These are phyloP conservation scores for Hypanus sabinus DNA, from an alignment of 2,113 vertebrate genomes.

Conservation along the genomic window DNA sequence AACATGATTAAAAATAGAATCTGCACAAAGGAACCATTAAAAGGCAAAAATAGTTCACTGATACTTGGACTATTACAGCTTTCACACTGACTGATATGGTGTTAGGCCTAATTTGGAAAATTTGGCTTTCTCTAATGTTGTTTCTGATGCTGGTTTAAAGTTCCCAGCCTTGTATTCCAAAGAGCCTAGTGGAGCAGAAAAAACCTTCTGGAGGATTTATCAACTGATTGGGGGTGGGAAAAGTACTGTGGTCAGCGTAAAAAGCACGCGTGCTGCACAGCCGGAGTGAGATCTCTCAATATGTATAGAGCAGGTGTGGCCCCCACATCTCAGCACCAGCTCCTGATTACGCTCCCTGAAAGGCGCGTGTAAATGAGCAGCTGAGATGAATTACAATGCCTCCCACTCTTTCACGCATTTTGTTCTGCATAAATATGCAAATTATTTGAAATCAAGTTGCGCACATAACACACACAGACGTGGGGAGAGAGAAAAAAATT, in stretches of 20 bases:
- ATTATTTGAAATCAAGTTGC: slow-evolving; percentile 56
- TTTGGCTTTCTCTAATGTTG: neutral
- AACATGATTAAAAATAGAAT: slow-evolving; percentile 26
- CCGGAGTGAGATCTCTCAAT: slow-evolving; percentile 54
- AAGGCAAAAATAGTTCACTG: slow-evolving; percentile 14
- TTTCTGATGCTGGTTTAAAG: neutral
- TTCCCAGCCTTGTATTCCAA: neutral
- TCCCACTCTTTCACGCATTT: slow-evolving; percentile 49
- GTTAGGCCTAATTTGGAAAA: neutral
- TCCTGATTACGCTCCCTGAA: slow-evolving; percentile 40
- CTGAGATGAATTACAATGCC: slow-evolving; percentile 52
- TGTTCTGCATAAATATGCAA: slow-evolving; percentile 68
- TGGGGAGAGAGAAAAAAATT: neutral
- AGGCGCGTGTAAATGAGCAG: slow-evolving; percentile 50
- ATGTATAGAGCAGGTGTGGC: slow-evolving; percentile 44
- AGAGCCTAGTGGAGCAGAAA: slow-evolving; percentile 45
- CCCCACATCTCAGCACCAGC: slow-evolving; percentile 9
- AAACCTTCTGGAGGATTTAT: neutral
- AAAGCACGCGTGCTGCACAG: slow-evolving; percentile 49
- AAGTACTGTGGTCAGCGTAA: slow-evolving; percentile 47
- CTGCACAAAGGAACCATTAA: slow-evolving; percentile 7
- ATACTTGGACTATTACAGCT: neutral
- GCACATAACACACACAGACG: slow-evolving; percentile 39
- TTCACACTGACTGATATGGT: neutral
- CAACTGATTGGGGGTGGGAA: slow-evolving; percentile 4